phyloP scores from a whole-genome alignment of 2,888 invertebrate species.

The Drosophila tanythrix region DNA sequence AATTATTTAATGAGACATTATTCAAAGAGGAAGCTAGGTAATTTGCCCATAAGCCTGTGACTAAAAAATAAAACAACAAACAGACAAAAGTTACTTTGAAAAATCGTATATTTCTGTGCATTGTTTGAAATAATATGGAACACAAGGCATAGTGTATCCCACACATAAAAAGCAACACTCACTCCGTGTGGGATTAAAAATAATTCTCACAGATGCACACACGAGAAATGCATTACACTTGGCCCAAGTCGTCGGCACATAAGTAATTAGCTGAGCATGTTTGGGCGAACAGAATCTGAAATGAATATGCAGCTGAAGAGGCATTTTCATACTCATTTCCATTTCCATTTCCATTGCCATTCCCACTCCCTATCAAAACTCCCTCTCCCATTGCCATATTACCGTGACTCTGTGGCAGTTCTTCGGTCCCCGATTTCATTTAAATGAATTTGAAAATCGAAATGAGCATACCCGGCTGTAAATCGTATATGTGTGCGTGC shows the following conservation, averaged over 20 bases:
- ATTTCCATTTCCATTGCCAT: conserved; percentile 3
- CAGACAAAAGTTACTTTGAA: not conserved
- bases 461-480: conserved; percentile 30
- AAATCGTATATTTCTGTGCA: not conserved
- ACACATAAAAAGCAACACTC: not conserved
- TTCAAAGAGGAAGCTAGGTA: not conserved
- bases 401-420: conserved; percentile 31
- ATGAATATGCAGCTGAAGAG: conserved; percentile 30
- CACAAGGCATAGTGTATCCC: not conserved
- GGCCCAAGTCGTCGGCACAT: conserved; percentile 43
- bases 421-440: conserved; percentile 51
- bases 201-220: conserved; percentile 26
- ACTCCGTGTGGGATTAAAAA: conserved; percentile 10
- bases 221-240: conserved; percentile 55
- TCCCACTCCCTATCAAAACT: not conserved
- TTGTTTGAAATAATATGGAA: not conserved
- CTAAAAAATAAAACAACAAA: not conserved
- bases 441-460: conserved; percentile 59
- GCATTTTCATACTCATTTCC: conserved; percentile 25
- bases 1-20: not conserved
- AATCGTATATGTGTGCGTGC: conserved; percentile 1
- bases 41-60: not conserved
- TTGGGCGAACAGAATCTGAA: conserved; percentile 2
- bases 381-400: conserved; percentile 5
- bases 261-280: conserved; percentile 62